A percentile compares a stretch with the other conserved stretches of the same genome.
Conservation (phyloP, 2,797 vertebrate genomes). For the Trematomus bernacchii region DNA sequence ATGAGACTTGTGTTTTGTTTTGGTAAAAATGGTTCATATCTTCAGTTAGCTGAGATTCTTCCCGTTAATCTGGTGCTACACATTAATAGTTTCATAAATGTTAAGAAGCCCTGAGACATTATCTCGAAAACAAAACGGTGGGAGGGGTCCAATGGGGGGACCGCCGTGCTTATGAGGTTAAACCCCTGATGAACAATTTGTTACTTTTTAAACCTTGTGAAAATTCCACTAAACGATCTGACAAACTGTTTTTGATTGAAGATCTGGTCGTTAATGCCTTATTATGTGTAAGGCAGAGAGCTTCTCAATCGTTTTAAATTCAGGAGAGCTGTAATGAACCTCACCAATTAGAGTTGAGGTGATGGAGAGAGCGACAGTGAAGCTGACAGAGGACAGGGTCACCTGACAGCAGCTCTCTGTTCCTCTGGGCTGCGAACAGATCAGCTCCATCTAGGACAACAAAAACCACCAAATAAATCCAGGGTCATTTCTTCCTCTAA, state of each 20-base stretch:
- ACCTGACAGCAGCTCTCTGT: conserved; percentile 15
- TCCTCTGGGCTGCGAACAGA: conserved; percentile 19
- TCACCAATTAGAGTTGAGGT: conserved; percentile 52
- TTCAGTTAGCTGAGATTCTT: too few relatives aligned
- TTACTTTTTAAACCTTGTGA: neutral
- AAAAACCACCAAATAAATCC: conserved; percentile 21
- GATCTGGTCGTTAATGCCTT: neutral
- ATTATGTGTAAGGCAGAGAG: neutral
- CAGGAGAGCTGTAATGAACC: conserved; percentile 28
- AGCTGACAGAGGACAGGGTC: conserved; percentile 46
- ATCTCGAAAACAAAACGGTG: too few relatives aligned
- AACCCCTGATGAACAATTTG: neutral
- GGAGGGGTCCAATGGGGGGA: too few relatives aligned
- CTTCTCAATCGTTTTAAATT: conserved; percentile 13
- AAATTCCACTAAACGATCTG: neutral
- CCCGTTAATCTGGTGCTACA: too few relatives aligned
- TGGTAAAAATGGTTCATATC: too few relatives aligned
- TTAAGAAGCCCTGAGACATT: too few relatives aligned
- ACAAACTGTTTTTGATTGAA: conserved; percentile 6
- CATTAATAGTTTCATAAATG: too few relatives aligned
- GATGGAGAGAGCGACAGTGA: conserved; percentile 52
- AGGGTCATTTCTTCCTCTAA: conserved; percentile 15
- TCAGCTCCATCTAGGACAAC: neutral
- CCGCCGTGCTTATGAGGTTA: too few relatives aligned
- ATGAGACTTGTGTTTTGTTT: too few relatives aligned